Base-by-base conservation (phyloP, 37 sponge, comb jelly and placozoan species). In the Halichondria panicea region DNA sequence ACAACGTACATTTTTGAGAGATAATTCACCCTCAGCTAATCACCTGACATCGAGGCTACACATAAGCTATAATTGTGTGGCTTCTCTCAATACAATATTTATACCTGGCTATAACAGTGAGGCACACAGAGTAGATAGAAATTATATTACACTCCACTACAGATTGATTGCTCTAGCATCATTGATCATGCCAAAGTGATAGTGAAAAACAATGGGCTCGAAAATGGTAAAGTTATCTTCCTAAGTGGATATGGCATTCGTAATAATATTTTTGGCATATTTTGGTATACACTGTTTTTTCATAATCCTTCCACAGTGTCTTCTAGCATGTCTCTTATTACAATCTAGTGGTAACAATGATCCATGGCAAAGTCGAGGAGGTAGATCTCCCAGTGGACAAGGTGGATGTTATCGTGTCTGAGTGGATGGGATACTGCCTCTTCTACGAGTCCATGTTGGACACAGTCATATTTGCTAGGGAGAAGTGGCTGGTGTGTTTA, bases 351-450 rank as follows among this genome's bases (percentile, higher is more conserved):
- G 34, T 95, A 15, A 89, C 90, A 11, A 72, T 92, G 39, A 82
- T 95, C 43, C 42, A 63, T 24, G 98, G 98, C 0, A 97, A 97
- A 77, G 73, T 97, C 57, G 98, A 97, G 65, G 94, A 94, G 77
- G 84, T 98, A n/a, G 52, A 80, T 13, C 84, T 98, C 0, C 99
- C 99, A 4, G 93, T 92, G 63, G 88, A 90, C 15, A 48, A 76
- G 24, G 95, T 98, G 22, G 93, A 94, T 70, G 88, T 98, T 64
- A 98, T 98, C 21, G 86, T 98, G 25, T 91, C 92, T 0, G 98
- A 97, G 83, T 97, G 98, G 98, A 97, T 97, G 98, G 98, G 98
- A 0, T 97, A 97, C 87, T 97, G 95, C 40, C 84, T 97, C 38
- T 94, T 97, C 86, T 97, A 97, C 68, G 98, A 97, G 87, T 88